Evolutionary conservation across 2,797 vertebrate species (phyloP).

Genomic region (Manis pentadactyla): DNA sequence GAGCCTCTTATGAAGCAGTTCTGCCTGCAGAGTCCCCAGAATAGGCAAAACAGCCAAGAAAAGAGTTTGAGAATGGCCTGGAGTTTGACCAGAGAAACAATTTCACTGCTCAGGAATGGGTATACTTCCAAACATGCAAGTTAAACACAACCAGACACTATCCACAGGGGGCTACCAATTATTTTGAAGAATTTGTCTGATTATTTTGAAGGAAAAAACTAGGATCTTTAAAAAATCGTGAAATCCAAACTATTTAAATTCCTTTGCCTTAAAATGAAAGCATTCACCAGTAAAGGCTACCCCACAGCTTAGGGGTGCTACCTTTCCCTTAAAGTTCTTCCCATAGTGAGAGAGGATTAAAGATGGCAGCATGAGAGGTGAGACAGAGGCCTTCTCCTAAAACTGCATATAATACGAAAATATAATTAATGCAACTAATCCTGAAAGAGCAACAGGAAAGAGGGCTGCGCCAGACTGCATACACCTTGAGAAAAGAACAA

Average conservation of each 20-base stretch:
- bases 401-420: too few relatives aligned
- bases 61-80: constrained; percentile 24
- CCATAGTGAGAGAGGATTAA: background rate
- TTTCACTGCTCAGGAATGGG: background rate
- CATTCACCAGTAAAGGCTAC: constrained; percentile 1
- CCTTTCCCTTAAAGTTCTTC: background rate
- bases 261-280: constrained; percentile 46
- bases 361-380: too few relatives aligned
- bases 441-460: too few relatives aligned
- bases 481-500: too few relatives aligned
- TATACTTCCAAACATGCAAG: background rate
- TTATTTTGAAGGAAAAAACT: background rate
- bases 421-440: too few relatives aligned
- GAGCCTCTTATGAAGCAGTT: background rate
- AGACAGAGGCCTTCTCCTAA: too few relatives aligned
- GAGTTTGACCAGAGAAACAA: constrained; percentile 9
- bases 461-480: too few relatives aligned
- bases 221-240: background rate
- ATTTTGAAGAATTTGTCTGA: background rate
- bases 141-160: background rate
- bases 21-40: constrained; percentile 2
- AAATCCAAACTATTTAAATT: background rate
- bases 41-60: background rate
- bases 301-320: background rate
- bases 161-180: background rate